A percentile compares a stretch with the other conserved stretches of the same genome.
Conservation (phyloP, 2,888 invertebrate genomes). For the Heliconius charithonia region DNA sequence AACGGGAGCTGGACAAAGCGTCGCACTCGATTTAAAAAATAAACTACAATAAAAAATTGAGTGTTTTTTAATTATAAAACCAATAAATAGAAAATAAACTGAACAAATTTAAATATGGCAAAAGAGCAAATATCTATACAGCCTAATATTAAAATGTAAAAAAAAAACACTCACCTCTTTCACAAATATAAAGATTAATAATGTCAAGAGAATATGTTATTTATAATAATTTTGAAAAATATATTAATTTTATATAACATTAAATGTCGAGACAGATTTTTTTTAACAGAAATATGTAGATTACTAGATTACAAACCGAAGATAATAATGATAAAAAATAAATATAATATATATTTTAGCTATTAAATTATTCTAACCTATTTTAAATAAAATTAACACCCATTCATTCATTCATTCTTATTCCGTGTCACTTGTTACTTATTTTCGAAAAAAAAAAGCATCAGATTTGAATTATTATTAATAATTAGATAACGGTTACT, state of each 20-base stretch:
- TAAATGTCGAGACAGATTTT: constrained; percentile 16
- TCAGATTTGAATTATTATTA: constrained; percentile 19
- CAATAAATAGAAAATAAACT: neutral
- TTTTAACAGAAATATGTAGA: neutral
- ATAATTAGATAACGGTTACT: constrained; percentile 44
- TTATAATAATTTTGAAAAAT: constrained; percentile 1
- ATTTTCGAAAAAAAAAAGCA: neutral
- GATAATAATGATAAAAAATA: neutral
- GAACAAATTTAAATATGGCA: constrained; percentile 7
- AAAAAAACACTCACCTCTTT: constrained; percentile 7
- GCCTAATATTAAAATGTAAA: constrained; percentile 17
- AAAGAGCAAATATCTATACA: neutral
- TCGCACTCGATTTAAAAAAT: constrained; percentile 45
- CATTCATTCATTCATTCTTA: constrained; percentile 19
- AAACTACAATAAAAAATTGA: constrained; percentile 39
- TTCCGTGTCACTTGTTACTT: constrained; percentile 13
- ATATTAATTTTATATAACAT: neutral
- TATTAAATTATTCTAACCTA: constrained; percentile 24
- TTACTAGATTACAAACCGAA: neutral
- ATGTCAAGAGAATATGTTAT: neutral
- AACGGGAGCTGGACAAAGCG: constrained; percentile 42
- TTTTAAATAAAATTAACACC: constrained; percentile 16
- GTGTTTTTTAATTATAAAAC: neutral
- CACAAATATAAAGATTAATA: neutral
- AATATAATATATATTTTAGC: constrained; percentile 8